Evolutionary conservation across 1,140 invertebrate genomes (phyloP).

Genomic region (Streblospio benedicti): DNA sequence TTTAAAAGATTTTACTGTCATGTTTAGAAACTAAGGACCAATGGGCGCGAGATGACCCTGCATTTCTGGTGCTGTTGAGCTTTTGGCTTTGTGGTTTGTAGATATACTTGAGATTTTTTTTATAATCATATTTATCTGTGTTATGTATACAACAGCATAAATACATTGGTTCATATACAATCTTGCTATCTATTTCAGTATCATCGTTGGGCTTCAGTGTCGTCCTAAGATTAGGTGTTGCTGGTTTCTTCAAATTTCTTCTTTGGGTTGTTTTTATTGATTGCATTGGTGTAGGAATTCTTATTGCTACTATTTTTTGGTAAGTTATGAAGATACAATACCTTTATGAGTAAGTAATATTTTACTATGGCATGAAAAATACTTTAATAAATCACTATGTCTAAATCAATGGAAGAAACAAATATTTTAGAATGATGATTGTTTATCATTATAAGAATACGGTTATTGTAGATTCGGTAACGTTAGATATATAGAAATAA

Average conservation of each 20-base stretch:
- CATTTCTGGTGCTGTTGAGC: constrained; percentile 86
- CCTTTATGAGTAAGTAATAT: too few relatives aligned
- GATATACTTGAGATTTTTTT: too few relatives aligned
- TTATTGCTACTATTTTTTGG: constrained; percentile 87
- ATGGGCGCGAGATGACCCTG: constrained; percentile 97
- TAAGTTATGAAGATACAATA: constrained; percentile 23
- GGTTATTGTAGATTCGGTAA: too few relatives aligned
- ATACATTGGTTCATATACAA: too few relatives aligned
- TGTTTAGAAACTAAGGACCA: constrained; percentile 89
- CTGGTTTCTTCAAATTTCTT: constrained; percentile 75
- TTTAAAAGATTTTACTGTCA: not conserved
- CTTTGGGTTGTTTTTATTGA: constrained; percentile 90
- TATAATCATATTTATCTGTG: too few relatives aligned
- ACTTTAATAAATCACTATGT: too few relatives aligned
- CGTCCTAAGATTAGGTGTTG: constrained; percentile 64
- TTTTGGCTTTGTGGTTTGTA: constrained; percentile 75
- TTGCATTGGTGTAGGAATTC: constrained; percentile 76
- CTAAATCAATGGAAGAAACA: too few relatives aligned
- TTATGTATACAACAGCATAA: too few relatives aligned
- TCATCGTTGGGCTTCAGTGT: constrained; percentile 84
- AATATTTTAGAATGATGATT: too few relatives aligned
- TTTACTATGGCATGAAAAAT: too few relatives aligned
- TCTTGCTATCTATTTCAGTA: constrained; percentile 59
- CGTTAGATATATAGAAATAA: too few relatives aligned
- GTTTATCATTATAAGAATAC: too few relatives aligned